Conservation (phyloP, 2,888 invertebrate genomes). For the Liopterus haemorrhoidalis region DNA sequence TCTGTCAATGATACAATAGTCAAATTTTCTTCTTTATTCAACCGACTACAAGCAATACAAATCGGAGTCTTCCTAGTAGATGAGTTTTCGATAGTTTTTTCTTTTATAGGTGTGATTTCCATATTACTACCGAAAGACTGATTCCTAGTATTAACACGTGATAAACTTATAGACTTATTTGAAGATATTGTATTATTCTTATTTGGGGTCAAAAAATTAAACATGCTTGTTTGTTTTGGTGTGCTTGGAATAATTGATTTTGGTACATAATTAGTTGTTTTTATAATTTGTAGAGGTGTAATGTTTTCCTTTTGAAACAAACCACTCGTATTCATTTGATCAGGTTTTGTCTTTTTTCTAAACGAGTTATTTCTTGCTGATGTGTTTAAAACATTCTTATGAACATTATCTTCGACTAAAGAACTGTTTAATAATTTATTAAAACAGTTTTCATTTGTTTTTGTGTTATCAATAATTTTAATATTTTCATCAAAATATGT, state of each 20-base stretch:
- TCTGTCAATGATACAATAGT: constrained; percentile 37
- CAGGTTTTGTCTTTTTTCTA: too few relatives aligned
- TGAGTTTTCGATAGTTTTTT: constrained; percentile 29
- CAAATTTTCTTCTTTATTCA: constrained; percentile 37
- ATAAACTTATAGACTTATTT: background rate
- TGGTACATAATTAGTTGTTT: constrained; percentile 26
- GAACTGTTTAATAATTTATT: too few relatives aligned
- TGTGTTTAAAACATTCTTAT: too few relatives aligned
- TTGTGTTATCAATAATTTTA: too few relatives aligned
- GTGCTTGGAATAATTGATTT: constrained; percentile 28
- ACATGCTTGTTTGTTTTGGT: constrained; percentile 41
- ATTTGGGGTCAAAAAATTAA: constrained; percentile 35
- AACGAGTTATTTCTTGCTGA: too few relatives aligned
- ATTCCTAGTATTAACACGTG: background rate
- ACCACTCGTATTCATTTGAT: constrained; percentile 30
- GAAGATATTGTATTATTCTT: background rate
- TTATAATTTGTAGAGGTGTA: constrained; percentile 33
- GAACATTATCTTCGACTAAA: too few relatives aligned
- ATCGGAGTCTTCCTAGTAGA: background rate
- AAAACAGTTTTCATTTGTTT: too few relatives aligned
- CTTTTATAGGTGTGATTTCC: constrained; percentile 11
- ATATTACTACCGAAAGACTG: background rate
- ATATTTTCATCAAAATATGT: too few relatives aligned
- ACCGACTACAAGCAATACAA: constrained; percentile 39
- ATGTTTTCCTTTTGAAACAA: constrained; percentile 32